Evolutionary conservation across 2,888 invertebrate genomes (phyloP).

Genomic region (Oligia strigilis): DNA sequence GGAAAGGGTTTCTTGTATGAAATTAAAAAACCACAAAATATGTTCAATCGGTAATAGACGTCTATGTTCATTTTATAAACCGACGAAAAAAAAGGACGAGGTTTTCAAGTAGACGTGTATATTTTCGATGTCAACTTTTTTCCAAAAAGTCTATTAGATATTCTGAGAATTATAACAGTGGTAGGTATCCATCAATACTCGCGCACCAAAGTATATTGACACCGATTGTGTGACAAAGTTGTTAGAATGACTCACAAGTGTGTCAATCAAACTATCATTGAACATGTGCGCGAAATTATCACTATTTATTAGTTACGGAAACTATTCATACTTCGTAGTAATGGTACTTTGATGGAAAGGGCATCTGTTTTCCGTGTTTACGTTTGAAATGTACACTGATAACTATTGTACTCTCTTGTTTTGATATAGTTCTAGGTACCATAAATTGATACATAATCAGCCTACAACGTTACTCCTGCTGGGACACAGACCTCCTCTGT

Average conservation of each 20-base stretch:
- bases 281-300: constrained; percentile 41
- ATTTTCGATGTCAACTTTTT: background rate
- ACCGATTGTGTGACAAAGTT: constrained; percentile 58
- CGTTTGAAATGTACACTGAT: constrained; percentile 15
- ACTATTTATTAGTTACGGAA: constrained; percentile 51
- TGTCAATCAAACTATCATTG: constrained; percentile 57
- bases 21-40: background rate
- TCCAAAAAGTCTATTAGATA: background rate
- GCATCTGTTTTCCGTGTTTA: constrained; percentile 48
- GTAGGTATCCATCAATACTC: constrained; percentile 31
- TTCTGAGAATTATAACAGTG: constrained; percentile 19
- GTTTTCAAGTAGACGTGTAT: background rate
- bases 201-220: constrained; percentile 63
- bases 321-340: constrained; percentile 27
- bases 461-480: too few species aligned
- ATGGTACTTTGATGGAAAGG: constrained; percentile 1
- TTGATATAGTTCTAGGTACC: background rate
- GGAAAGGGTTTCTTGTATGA: background rate
- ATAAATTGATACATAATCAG: too few species aligned
- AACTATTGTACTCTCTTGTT: constrained; percentile 8
- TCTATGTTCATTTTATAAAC: background rate
- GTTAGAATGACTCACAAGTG: constrained; percentile 60
- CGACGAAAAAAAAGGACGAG: background rate
- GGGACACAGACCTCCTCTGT: too few species aligned
- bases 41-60: background rate